Evolutionary conservation across 2,797 vertebrate genomes (phyloP), one percentile per base, ranked within the genome.

Genomic region (Galagoides demidoff): DNA sequence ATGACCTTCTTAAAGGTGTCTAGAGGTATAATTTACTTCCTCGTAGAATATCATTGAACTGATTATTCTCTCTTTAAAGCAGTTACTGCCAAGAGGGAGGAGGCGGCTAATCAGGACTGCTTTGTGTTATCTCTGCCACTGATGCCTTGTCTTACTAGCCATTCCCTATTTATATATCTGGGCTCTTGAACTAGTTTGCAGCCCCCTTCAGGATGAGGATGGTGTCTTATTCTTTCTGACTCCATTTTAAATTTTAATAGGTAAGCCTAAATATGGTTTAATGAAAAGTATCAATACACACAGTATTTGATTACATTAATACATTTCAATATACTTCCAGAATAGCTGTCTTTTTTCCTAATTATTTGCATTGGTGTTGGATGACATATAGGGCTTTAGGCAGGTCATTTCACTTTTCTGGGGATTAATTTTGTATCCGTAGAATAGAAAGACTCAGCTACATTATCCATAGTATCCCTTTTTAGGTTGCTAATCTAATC

Each of bases 41-140:
- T 37, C 39, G 37, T 27, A 39, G 63, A 77, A 39, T 34, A 66
- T 81, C 27, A n/a, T 11, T 85, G 39, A 94, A 70, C 55, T 82
- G 34, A 88, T 71, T 61, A 82, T 37, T 74, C 12, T 93, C 57
- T 90, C 55, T 76, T 85, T 73, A 93, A 74, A 92, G 34, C 73
- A 90, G 19, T 25, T 77, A 77, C 23, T 70, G 34, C 14, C 37
- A 49, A 73, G 57, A 70, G 10, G 16, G 16, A 6, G 17, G 20
- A 82, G 45, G 29, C 7, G 74, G 39, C 20, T 79, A 74, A 43
- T 82, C 11, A 61, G 22, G 19, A 31, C 45, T 25, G 4, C 25
- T 90, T 49, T 90, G 37, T 68, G 49, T 73, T 37, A 19, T n/a
- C n/a, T 43, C 86, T 92, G 37, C 11, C 20, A 31, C 19, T 59